phyloP scores from a whole-genome alignment of 35 echinoderm and acorn worm genomes.

The Ptychodera flava region DNA sequence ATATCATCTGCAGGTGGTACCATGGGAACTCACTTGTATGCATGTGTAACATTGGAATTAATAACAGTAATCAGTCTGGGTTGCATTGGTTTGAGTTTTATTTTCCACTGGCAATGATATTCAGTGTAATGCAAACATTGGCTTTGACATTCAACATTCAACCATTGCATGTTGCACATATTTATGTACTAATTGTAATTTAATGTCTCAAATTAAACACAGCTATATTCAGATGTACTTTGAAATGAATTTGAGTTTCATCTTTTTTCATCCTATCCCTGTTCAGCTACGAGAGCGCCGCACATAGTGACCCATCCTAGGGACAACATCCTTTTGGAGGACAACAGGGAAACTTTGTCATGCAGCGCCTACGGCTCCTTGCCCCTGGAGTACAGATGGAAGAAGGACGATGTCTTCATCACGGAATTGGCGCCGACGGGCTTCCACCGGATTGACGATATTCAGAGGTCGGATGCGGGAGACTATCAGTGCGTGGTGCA shows the following conservation, averaged over 20 bases:
- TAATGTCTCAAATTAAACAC: neutral
- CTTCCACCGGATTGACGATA: slow-evolving; percentile 2
- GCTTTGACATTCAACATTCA: too few species aligned
- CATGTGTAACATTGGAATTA: too few species aligned
- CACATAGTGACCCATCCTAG: slow-evolving; percentile 47
- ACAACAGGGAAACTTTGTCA: slow-evolving; percentile 25
- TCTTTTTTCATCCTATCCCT: neutral
- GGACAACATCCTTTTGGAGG: slow-evolving; percentile 15
- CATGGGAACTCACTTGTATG: too few species aligned
- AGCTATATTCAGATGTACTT: neutral
- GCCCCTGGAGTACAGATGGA: slow-evolving; percentile 54
- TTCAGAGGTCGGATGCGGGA: slow-evolving; percentile 32
- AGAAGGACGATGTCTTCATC: slow-evolving; percentile 22
- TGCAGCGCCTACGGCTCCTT: slow-evolving; percentile 37
- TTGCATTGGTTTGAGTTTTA: too few species aligned
- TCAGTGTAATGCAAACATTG: too few species aligned
- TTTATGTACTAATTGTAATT: neutral
- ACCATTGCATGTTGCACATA: neutral
- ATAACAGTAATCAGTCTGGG: too few species aligned
- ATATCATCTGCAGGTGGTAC: too few species aligned
- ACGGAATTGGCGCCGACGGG: neutral
- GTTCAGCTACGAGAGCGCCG: slow-evolving; percentile 1
- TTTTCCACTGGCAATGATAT: too few species aligned
- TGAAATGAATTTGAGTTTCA: neutral
- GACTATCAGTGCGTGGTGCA: slow-evolving; percentile 51